Percentiles rank a stretch among this genome's conserved stretches.
phyloP scores from a whole-genome alignment of 1,140 invertebrate species.

The Brachionus sp. region DNA sequence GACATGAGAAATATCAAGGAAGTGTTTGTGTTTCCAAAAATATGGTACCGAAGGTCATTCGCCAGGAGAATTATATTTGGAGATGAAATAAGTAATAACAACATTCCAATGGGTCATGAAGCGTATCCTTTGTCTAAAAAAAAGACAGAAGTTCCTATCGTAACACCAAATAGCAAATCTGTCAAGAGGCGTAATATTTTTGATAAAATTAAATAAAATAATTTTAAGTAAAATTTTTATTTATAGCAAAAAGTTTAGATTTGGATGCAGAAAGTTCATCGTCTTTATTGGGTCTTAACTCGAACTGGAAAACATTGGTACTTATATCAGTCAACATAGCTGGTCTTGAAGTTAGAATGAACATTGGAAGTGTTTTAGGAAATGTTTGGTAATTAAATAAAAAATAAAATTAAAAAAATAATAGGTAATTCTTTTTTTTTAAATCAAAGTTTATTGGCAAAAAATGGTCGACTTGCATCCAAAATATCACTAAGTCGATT shows the following conservation, averaged over 20 bases:
- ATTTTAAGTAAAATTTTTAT: neutral
- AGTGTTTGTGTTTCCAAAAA: slow-evolving; percentile 93
- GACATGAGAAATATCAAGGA: slow-evolving; percentile 96
- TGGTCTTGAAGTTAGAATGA: slow-evolving; percentile 90
- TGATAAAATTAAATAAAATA: neutral
- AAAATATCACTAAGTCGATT: slow-evolving; percentile 46
- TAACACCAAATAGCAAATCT: neutral
- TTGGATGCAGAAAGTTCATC: neutral
- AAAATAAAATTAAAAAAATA: neutral
- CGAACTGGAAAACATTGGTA: slow-evolving; percentile 84
- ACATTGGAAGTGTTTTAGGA: slow-evolving; percentile 98
- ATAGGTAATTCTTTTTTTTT: neutral
- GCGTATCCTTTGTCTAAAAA: neutral
- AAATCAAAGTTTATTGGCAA: slow-evolving; percentile 49
- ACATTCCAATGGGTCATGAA: neutral
- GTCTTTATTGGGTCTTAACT: neutral
- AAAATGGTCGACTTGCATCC: slow-evolving; percentile 55
- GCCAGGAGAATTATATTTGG: slow-evolving; percentile 86
- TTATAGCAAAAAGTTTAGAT: neutral
- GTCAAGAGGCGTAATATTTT: neutral
- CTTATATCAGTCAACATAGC: slow-evolving; percentile 92
- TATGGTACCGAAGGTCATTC: slow-evolving; percentile 84
- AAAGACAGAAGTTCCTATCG: neutral
- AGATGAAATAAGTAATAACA: slow-evolving; percentile 61
- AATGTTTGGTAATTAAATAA: slow-evolving; percentile 50